Evolutionary conservation across 2,888 invertebrate species (phyloP).

Genomic region (Prosopocoilus inquinatus): DNA sequence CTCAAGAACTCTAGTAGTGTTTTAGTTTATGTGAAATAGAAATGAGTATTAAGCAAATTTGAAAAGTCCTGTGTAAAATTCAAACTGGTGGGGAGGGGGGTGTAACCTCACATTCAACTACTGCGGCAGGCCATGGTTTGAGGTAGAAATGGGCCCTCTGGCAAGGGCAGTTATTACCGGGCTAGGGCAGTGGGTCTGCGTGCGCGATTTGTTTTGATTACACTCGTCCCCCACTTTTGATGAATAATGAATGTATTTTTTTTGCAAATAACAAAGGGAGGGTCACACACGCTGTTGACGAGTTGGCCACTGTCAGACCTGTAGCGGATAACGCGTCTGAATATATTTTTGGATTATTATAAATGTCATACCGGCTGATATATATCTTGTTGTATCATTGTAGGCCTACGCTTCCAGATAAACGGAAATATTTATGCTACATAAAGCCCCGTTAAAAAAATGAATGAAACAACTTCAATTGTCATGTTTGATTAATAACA

Average conservation of each 20-base stretch:
- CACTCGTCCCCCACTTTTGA: constrained; percentile 43
- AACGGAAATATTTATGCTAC: constrained; percentile 21
- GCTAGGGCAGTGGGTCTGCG: constrained; percentile 44
- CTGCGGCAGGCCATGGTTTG: constrained; percentile 36
- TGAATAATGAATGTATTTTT: constrained; percentile 47
- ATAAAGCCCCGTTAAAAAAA: constrained; percentile 16
- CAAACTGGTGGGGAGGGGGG: neutral
- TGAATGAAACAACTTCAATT: constrained; percentile 20
- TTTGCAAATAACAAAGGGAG: constrained; percentile 43
- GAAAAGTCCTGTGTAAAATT: too few relatives aligned
- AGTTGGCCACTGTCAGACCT: constrained; percentile 39
- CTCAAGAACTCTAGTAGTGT: too few relatives aligned
- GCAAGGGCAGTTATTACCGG: constrained; percentile 40
- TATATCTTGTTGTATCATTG: constrained; percentile 41
- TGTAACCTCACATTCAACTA: constrained; percentile 1
- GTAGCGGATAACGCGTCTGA: constrained; percentile 32
- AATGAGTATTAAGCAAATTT: too few relatives aligned
- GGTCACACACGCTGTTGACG: constrained; percentile 36
- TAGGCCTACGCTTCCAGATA: constrained; percentile 18
- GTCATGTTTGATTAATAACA: constrained; percentile 21
- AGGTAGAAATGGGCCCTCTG: constrained; percentile 24
- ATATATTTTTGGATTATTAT: constrained; percentile 47
- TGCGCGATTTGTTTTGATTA: constrained; percentile 48
- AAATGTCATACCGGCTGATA: constrained; percentile 43
- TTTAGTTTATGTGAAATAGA: too few relatives aligned